Percentiles rank a stretch among this genome's conserved stretches.
phyloP scores from a whole-genome alignment of 1,140 invertebrate species.

The Eriosoma lanigerum region DNA sequence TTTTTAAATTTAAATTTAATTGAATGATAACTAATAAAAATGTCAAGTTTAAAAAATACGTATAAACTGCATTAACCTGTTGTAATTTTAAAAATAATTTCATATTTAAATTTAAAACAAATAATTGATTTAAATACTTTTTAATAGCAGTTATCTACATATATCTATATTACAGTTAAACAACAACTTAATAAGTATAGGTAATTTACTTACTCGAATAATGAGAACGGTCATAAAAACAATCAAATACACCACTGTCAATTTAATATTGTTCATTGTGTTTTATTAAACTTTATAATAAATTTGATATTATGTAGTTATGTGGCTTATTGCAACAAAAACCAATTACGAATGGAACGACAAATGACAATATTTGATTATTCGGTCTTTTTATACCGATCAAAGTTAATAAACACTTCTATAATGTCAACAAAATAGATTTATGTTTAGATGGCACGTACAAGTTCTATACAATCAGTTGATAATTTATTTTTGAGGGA shows the following conservation, averaged over 20 bases:
- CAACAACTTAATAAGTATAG: too few relatives aligned
- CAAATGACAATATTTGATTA: slow-evolving; percentile 4
- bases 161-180: too few relatives aligned
- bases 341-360: slow-evolving; percentile 12
- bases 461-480: background rate
- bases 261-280: background rate
- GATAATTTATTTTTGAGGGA: slow-evolving; percentile 6
- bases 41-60: too few relatives aligned
- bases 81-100: too few relatives aligned
- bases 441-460: slow-evolving; percentile 25
- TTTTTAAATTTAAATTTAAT: too few relatives aligned
- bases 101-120: too few relatives aligned
- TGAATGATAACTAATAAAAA: too few relatives aligned
- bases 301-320: too few relatives aligned
- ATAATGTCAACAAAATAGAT: slow-evolving; percentile 20
- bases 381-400: slow-evolving; percentile 15
- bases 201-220: background rate
- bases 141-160: too few relatives aligned
- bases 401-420: background rate
- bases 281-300: background rate
- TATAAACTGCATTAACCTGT: too few relatives aligned
- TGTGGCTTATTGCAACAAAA: background rate
- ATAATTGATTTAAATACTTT: too few relatives aligned
- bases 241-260: background rate
- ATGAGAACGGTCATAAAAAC: background rate